phyloP scores from a whole-genome alignment of 2,797 vertebrate genomes.

The Alectoris magna region DNA sequence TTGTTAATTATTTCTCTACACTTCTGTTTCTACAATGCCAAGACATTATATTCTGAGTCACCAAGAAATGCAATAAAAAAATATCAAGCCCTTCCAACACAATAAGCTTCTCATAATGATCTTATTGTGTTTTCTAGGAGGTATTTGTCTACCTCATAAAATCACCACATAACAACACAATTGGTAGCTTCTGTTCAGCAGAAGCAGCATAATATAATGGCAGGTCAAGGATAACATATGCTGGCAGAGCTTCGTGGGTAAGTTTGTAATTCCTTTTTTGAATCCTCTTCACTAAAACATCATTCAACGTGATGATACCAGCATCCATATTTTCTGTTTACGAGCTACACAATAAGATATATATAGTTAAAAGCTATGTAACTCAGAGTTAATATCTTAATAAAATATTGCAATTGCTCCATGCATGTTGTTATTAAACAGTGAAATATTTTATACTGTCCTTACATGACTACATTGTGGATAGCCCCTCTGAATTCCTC shows the following conservation, averaged over 20 bases:
- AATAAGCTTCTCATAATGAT: neutral
- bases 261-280: slow-evolving; percentile 25
- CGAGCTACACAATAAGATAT: neutral
- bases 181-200: slow-evolving; percentile 22
- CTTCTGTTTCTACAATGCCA: neutral
- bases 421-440: neutral
- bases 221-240: slow-evolving; percentile 34
- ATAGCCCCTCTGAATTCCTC: neutral
- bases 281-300: neutral
- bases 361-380: neutral
- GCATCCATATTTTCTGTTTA: neutral
- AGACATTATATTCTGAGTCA: neutral
- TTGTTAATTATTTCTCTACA: neutral
- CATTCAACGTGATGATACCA: neutral
- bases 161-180: neutral
- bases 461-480: neutral
- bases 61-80: neutral
- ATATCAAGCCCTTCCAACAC: neutral
- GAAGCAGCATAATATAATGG: slow-evolving; percentile 28
- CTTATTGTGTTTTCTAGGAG: slow-evolving; percentile 31
- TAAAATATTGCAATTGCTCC: neutral
- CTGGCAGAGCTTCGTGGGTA: neutral
- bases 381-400: neutral
- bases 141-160: slow-evolving; percentile 52
- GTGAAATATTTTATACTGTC: neutral